Conservation (phyloP, 2,888 invertebrate species). For the Drosophila leonis region DNA sequence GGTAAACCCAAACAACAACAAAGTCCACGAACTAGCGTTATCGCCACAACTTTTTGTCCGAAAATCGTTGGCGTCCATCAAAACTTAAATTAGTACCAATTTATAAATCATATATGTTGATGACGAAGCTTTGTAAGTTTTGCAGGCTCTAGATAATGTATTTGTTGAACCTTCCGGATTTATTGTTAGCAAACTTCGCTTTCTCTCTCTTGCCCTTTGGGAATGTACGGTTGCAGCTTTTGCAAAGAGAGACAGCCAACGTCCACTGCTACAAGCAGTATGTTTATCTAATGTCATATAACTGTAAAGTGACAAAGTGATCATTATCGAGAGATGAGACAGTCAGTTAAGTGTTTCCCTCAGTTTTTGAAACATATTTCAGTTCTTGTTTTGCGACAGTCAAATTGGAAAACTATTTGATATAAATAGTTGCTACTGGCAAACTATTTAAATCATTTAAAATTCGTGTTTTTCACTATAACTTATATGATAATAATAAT, state of each 20-base stretch:
- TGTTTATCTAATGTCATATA: not conserved
- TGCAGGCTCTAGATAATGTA: too few relatives aligned
- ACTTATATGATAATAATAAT: not conserved
- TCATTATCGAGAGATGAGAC: not conserved
- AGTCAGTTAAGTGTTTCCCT: not conserved
- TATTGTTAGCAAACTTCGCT: too few relatives aligned
- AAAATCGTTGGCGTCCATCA: not conserved
- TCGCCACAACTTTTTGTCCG: slow-evolving; percentile 10
- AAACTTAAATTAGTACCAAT: slow-evolving; percentile 53
- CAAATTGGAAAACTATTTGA: not conserved
- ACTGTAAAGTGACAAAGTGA: not conserved
- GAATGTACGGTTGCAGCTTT: not conserved
- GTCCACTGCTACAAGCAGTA: not conserved
- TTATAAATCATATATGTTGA: not conserved
- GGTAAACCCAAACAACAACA: slow-evolving; percentile 72
- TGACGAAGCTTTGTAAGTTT: not conserved
- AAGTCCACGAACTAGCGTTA: not conserved
- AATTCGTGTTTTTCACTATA: too few relatives aligned
- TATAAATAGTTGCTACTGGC: not conserved
- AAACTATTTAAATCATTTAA: too few relatives aligned
- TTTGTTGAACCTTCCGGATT: too few relatives aligned
- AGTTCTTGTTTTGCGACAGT: not conserved
- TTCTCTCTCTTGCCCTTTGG: not conserved
- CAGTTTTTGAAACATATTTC: not conserved
- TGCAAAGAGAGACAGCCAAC: not conserved